These are phyloP conservation scores for Piaya cayana DNA, from an alignment of 2,113 vertebrate species.

Conservation along the genomic window DNA sequence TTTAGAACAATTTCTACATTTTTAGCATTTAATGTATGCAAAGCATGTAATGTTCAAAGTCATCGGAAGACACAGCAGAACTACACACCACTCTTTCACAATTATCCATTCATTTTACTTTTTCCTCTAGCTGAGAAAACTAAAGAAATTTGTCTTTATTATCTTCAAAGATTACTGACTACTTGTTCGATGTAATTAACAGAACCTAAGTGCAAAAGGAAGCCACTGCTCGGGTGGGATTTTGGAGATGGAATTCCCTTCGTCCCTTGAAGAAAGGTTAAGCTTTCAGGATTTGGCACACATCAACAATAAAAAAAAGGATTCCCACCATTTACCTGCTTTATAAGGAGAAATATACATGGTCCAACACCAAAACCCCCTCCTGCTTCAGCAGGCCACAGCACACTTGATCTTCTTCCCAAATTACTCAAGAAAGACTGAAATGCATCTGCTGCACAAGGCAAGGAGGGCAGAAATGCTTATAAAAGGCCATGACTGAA, in stretches of 20 bases:
- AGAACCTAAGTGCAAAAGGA: neutral
- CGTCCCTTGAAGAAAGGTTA: neutral
- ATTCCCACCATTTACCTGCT: neutral
- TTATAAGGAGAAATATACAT: neutral
- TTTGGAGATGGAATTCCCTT: neutral
- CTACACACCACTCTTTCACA: neutral
- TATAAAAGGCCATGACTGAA: neutral
- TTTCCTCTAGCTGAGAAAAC: neutral
- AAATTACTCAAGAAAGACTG: neutral
- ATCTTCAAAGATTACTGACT: neutral
- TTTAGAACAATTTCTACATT: constrained; percentile 20
- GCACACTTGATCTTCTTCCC: neutral
- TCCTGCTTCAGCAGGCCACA: neutral
- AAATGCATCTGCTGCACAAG: neutral
- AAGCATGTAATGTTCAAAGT: neutral
- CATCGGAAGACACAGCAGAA: neutral
- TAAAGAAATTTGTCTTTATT: neutral
- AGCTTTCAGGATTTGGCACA: neutral
- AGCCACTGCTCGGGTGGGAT: neutral
- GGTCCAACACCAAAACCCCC: neutral
- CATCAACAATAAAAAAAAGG: neutral
- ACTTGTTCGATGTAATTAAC: neutral
- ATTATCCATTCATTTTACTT: neutral
- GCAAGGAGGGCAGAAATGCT: neutral
- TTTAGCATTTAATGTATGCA: neutral